A percentile compares a stretch with the other conserved stretches of the same genome.
Evolutionary conservation across 2,113 vertebrate genomes (phyloP).

Genomic region (Elachura formosa): DNA sequence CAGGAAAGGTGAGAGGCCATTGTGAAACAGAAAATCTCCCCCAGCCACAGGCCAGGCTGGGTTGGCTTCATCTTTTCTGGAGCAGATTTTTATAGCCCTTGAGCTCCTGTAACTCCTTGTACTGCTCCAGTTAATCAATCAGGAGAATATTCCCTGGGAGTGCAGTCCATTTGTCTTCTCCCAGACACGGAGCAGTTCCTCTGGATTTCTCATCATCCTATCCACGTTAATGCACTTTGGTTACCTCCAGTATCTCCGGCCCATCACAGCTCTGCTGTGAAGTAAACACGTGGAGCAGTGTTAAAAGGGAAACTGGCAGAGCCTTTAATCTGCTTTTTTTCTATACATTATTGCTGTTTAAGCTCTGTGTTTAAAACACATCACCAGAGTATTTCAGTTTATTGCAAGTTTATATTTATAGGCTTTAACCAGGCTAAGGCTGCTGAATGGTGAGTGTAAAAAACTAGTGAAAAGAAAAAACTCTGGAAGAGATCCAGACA

Average conservation of each 20-base stretch:
- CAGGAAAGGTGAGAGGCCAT: background rate
- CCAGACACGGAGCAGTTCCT: background rate
- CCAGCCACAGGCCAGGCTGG: background rate
- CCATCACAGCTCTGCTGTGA: background rate
- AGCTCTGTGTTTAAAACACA: background rate
- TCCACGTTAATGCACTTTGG: background rate
- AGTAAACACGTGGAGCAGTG: background rate
- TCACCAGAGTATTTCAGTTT: background rate
- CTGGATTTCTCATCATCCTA: constrained; percentile 23
- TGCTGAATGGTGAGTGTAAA: background rate
- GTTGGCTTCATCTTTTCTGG: constrained; percentile 13
- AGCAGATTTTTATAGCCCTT: constrained; percentile 48
- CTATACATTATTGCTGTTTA: background rate
- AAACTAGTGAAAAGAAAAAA: background rate
- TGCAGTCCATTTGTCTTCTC: background rate
- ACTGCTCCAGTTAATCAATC: constrained; percentile 44
- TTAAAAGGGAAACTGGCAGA: constrained; percentile 16
- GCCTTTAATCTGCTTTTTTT: background rate
- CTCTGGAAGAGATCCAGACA: background rate
- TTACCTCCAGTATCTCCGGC: background rate
- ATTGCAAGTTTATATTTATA: background rate
- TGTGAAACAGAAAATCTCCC: constrained; percentile 3
- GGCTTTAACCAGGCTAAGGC: background rate
- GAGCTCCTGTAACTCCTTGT: constrained; percentile 28
- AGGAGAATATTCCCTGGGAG: constrained; percentile 39